Evolutionary conservation across 2,113 vertebrate genomes (phyloP).

Genomic region (Rutilus rutilus): DNA sequence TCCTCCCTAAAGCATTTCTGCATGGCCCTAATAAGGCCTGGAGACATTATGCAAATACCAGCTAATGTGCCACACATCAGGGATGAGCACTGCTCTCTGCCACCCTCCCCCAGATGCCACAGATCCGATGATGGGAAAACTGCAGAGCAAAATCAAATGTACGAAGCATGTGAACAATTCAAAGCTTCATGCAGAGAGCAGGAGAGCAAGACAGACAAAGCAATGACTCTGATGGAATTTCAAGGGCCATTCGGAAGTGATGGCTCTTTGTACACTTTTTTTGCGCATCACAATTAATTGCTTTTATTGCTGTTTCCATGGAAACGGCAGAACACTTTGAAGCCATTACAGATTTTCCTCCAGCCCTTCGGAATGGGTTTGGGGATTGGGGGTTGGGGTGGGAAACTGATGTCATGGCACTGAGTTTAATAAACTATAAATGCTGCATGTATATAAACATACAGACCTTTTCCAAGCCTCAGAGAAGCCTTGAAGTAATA

Average conservation of each 20-base stretch:
- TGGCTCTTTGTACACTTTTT: slow-evolving; percentile 66
- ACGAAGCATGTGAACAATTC: slow-evolving; percentile 40
- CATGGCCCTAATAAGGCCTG: slow-evolving; percentile 31
- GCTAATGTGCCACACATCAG: slow-evolving; percentile 51
- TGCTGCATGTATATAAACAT: slow-evolving; percentile 51
- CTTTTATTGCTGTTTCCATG: slow-evolving; percentile 78
- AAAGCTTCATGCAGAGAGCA: neutral
- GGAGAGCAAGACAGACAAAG: neutral
- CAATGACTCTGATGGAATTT: slow-evolving; percentile 63
- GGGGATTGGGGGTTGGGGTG: no score
- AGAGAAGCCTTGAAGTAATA: slow-evolving; percentile 36
- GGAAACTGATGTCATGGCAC: slow-evolving; percentile 57
- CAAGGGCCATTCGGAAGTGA: slow-evolving; percentile 67
- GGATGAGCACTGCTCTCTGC: slow-evolving; percentile 28
- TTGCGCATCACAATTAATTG: slow-evolving; percentile 67
- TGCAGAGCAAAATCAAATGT: slow-evolving; percentile 50
- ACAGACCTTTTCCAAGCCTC: slow-evolving; percentile 34
- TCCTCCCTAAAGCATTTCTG: slow-evolving; percentile 4
- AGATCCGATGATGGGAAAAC: neutral
- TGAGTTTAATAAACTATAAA: slow-evolving; percentile 57
- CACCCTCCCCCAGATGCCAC: slow-evolving; percentile 17
- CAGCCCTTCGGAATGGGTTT: slow-evolving; percentile 52
- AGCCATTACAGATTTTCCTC: slow-evolving; percentile 61
- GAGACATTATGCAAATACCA: slow-evolving; percentile 55
- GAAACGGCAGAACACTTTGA: slow-evolving; percentile 72